Evolutionary conservation across 2,797 vertebrate genomes (phyloP).

Genomic region (Eurystomus glaucurus): DNA sequence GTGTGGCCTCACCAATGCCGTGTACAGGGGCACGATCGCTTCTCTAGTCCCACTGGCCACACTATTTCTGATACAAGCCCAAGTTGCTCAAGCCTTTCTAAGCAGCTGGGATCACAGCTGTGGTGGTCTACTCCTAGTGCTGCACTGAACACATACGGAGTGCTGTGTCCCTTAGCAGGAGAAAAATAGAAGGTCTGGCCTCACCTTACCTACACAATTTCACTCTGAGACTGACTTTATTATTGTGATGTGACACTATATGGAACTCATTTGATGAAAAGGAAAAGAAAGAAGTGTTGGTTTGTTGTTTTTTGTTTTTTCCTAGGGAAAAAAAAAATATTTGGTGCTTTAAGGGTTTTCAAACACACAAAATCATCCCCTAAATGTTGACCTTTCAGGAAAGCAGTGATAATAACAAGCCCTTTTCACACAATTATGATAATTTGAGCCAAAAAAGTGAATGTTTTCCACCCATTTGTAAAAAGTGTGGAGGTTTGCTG

Average conservation of each 20-base stretch:
- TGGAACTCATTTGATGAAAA: neutral
- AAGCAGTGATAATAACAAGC: neutral
- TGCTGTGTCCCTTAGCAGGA: neutral
- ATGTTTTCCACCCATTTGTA: neutral
- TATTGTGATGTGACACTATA: neutral
- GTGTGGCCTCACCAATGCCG: too few species aligned
- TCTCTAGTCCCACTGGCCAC: too few species aligned
- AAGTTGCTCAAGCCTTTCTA: neutral
- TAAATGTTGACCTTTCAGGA: neutral
- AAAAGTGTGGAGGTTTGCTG: neutral
- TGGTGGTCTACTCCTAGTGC: neutral
- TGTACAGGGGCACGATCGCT: too few species aligned
- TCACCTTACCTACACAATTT: neutral
- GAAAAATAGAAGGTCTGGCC: neutral
- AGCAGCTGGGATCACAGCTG: neutral
- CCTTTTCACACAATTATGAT: neutral
- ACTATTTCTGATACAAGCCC: too few species aligned
- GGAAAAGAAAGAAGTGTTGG: neutral
- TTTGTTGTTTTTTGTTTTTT: neutral
- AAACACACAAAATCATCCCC: neutral
- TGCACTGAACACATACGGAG: accelerated
- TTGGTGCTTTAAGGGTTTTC: neutral
- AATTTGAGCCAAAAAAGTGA: neutral
- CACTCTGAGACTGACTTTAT: neutral
- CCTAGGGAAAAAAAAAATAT: neutral